Evolutionary conservation across 2,888 invertebrate genomes (phyloP), one percentile per base, ranked within the genome.

Genomic region (Ophion costatus): DNA sequence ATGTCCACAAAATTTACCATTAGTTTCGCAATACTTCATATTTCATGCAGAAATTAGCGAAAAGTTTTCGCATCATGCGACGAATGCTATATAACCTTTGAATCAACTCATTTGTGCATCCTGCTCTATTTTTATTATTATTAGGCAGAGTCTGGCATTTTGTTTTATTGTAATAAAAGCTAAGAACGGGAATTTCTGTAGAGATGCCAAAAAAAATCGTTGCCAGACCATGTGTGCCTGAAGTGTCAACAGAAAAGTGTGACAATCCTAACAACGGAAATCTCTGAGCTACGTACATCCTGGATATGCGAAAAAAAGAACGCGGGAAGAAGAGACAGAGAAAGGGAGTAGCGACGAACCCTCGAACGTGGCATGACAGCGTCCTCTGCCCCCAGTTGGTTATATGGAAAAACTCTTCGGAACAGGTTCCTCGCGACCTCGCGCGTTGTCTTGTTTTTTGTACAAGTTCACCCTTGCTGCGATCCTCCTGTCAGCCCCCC

Each of bases 391-490:
- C 57, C 80, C 63, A 51, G 61, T 42, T 29, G 76, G 69, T 42
- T 64, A 29, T 67, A 77, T 71, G 76, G 82, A 67, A 61, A 82
- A 82, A 77, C 71, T 77, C 76, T 77, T 29, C 33, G 64, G 85
- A 87, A 87, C 87, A 84, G 87, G 87, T 87, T 87, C 84, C 75
- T 74, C 61, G 83, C 79, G 82, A 84, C 86, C 86, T 84, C 86
- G 82, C 86, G 86, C 75, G 78, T 70, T 29, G 3, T n/a, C 22
- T 57, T 17, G 11, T 11, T 73, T 61, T 42, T 73, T 42, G 33
- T 71, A 69, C 45, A 59, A 64, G 77, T 76, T 80, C 63, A 75
- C 73, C 67, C 77, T 70, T 64, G 66, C 70, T 51, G 17, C 67
- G 45, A 56, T 66, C 63, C 82, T 59, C 56, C 56, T 61, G 51